Conservation (phyloP, 2,113 vertebrate genomes). For the Corythornis vintsioides region DNA sequence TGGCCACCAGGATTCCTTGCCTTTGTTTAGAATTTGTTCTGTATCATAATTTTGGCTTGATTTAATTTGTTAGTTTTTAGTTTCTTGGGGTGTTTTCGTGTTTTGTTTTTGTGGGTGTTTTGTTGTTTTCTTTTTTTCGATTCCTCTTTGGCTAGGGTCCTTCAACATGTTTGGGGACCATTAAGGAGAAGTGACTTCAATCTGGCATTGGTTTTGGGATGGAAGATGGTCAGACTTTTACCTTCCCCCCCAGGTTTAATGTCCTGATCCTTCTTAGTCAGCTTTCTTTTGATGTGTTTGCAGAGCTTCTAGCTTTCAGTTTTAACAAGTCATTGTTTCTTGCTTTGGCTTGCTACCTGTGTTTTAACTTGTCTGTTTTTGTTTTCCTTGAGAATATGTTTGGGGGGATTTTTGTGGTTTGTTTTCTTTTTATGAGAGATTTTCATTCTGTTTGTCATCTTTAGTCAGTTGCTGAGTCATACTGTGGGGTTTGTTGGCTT, state of each 20-base stretch:
- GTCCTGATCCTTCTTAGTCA: neutral
- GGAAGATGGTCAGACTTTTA: neutral
- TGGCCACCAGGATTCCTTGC: neutral
- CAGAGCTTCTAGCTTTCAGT: neutral
- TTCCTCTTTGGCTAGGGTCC: neutral
- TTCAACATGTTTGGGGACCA: neutral
- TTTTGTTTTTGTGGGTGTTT: neutral
- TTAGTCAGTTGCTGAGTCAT: neutral
- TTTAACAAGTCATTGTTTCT: neutral
- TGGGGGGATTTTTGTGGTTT: no score
- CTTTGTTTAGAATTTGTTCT: neutral
- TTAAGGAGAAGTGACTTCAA: neutral
- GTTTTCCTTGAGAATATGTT: neutral
- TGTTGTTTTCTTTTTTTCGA: neutral
- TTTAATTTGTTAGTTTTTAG: neutral
- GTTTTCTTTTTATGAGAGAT: neutral
- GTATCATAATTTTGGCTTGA: neutral
- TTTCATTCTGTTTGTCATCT: neutral
- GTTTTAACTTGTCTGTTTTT: slow-evolving; percentile 14
- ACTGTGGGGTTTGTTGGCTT: neutral
- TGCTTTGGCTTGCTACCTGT: slow-evolving; percentile 4
- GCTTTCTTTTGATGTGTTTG: neutral
- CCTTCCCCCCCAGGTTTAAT: neutral
- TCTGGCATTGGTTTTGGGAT: neutral
- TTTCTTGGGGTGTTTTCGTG: neutral